These are phyloP conservation scores for Stichodactyla helianthus DNA, from an alignment of 64 coral and sea anemone genomes.

Conservation along the genomic window DNA sequence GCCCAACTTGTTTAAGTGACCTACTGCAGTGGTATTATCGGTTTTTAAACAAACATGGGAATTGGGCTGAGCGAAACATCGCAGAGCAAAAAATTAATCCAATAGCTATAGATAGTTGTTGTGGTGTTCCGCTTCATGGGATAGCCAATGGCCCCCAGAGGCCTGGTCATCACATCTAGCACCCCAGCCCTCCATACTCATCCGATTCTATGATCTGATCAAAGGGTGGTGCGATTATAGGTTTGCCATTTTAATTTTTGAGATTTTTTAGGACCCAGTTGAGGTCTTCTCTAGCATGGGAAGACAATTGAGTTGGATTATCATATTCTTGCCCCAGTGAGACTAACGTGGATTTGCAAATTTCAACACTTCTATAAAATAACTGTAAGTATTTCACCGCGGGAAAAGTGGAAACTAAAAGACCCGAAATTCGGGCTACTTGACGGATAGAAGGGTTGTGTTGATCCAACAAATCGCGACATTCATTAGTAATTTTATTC, in stretches of 20 bases:
- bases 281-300: neutral
- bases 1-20: neutral
- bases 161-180: neutral
- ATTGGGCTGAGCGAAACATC: neutral
- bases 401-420: constrained; percentile 36
- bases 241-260: neutral
- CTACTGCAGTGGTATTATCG: constrained; percentile 23
- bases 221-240: neutral
- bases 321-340: neutral
- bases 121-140: constrained; percentile 19
- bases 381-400: constrained; percentile 50
- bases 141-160: constrained; percentile 22
- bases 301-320: neutral
- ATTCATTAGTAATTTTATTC: neutral
- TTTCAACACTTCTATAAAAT: constrained; percentile 40
- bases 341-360: constrained; percentile 1
- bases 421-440: constrained; percentile 30
- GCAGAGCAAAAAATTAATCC: neutral
- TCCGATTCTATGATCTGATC: constrained; percentile 1
- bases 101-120: constrained; percentile 37
- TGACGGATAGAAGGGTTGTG: constrained; percentile 13
- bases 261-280: neutral
- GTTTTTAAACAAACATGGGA: neutral
- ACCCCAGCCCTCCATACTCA: constrained; percentile 46
- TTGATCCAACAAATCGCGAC: neutral